These are phyloP conservation scores for Drosophila mayri DNA, from an alignment of 1,140 invertebrate species.

Conservation along the genomic window DNA sequence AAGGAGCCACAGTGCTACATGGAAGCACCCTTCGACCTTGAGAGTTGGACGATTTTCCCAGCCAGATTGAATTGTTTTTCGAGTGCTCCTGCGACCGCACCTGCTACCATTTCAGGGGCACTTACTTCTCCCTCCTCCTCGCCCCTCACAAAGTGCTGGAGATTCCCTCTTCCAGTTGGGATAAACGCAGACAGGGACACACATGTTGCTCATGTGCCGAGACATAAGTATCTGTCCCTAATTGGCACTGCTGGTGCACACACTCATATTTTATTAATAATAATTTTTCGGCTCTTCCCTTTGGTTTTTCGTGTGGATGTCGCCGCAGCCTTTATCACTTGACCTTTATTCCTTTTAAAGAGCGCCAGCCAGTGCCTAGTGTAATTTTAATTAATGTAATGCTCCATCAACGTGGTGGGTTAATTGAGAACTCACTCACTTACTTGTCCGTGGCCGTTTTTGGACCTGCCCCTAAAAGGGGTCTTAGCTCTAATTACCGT, in stretches of 20 bases:
- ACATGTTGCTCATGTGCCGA: conserved; percentile 69
- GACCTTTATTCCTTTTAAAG: conserved; percentile 43
- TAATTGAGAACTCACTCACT: conserved; percentile 58
- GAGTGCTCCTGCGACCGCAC: conserved; percentile 37
- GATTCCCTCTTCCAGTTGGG: background rate
- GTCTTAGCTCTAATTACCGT: conserved; percentile 64
- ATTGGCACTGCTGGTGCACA: conserved; percentile 56
- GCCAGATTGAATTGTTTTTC: conserved; percentile 22
- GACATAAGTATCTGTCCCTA: conserved; percentile 53
- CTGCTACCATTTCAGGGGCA: conserved; percentile 31
- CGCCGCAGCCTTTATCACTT: conserved; percentile 57
- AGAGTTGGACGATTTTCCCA: conserved; percentile 26
- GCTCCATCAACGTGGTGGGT: conserved; percentile 45
- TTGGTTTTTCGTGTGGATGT: conserved; percentile 35
- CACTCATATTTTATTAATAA: conserved; percentile 62
- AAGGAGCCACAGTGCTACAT: background rate
- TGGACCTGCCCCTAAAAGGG: conserved; percentile 34
- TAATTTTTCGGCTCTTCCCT: conserved; percentile 56
- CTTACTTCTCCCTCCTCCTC: background rate
- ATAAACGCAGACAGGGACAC: conserved; percentile 23
- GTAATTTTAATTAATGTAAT: conserved; percentile 71
- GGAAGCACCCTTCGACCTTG: conserved; percentile 46
- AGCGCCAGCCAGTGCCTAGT: conserved; percentile 50
- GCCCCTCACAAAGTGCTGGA: background rate
- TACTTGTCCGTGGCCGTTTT: conserved; percentile 20